Evolutionary conservation across 2,113 vertebrate genomes (phyloP).

Genomic region (Passer domesticus): DNA sequence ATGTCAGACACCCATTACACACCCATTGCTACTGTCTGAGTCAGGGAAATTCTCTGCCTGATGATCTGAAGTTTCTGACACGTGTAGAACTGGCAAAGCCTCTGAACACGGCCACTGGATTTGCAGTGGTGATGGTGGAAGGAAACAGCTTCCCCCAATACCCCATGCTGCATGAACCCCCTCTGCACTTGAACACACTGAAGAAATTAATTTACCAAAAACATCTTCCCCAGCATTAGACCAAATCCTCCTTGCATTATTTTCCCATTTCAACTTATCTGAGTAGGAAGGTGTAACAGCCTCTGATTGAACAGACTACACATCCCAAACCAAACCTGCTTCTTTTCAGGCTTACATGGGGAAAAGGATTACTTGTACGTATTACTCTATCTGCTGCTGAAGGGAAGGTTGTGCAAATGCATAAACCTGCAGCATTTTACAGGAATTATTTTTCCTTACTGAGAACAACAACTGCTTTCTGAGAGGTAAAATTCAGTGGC

Average conservation of each 20-base stretch:
- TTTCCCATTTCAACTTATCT: not conserved
- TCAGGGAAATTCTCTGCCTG: not conserved
- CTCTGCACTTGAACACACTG: not conserved
- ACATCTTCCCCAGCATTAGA: not conserved
- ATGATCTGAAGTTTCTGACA: not conserved
- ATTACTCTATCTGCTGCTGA: not conserved
- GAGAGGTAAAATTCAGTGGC: not conserved
- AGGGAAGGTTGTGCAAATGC: not conserved
- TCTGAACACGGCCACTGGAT: not conserved
- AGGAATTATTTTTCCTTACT: not conserved
- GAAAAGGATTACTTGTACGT: not conserved
- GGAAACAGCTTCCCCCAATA: not conserved
- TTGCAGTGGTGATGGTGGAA: not conserved
- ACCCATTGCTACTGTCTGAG: not conserved
- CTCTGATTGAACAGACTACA: not conserved
- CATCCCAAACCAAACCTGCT: accelerated
- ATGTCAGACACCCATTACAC: not conserved
- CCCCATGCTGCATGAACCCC: not conserved
- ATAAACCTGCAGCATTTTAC: not conserved
- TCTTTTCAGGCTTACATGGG: not conserved
- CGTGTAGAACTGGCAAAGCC: not conserved
- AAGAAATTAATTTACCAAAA: not conserved
- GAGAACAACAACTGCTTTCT: not conserved
- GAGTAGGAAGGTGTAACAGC: not conserved
- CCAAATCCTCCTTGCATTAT: not conserved